Evolutionary conservation across 2,888 invertebrate genomes (phyloP).

Genomic region (Acrobasis suavella): DNA sequence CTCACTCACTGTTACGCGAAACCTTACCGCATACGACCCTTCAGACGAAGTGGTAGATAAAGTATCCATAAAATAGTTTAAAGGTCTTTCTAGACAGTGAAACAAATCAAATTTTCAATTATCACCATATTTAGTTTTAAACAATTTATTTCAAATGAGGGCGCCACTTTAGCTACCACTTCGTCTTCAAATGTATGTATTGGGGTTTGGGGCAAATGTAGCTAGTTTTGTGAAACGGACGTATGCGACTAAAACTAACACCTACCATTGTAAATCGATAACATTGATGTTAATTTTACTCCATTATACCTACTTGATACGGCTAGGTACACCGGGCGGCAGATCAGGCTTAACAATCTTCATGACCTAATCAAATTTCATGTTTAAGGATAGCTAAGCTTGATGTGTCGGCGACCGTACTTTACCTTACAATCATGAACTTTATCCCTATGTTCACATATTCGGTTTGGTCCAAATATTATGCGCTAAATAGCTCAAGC

Average conservation of each 20-base stretch:
- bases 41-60: no score
- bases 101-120: no score
- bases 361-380: not conserved
- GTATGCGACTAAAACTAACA: slow-evolving; percentile 12
- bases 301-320: slow-evolving; percentile 17
- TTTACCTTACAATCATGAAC: not conserved
- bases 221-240: slow-evolving; percentile 12
- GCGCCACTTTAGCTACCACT: no score
- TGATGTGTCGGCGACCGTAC: not conserved
- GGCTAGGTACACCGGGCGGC: slow-evolving; percentile 2
- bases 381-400: not conserved
- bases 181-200: no score
- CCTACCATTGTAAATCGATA: slow-evolving; percentile 12
- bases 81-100: no score
- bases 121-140: no score
- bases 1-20: no score
- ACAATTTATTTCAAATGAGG: no score
- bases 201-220: no score
- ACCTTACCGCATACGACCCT: no score
- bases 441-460: slow-evolving; percentile 16
- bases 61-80: no score
- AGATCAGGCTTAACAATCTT: not conserved
- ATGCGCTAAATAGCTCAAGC: not conserved
- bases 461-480: slow-evolving; percentile 38
- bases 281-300: slow-evolving; percentile 19